Evolutionary conservation across 2,113 vertebrate species (phyloP).

Genomic region (Alligator sinensis): DNA sequence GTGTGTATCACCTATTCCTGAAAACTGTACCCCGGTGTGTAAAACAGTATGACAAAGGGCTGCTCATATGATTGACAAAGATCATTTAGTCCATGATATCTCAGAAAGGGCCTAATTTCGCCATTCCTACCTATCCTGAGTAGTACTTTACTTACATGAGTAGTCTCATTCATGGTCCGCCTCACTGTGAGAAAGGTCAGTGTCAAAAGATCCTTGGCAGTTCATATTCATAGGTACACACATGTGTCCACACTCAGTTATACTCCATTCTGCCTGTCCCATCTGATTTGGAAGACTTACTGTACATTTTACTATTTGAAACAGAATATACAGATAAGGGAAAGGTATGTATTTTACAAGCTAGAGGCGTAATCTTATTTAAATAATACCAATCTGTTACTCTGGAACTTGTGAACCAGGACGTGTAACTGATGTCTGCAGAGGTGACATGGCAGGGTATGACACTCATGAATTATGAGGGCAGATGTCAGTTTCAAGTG

Average conservation of each 20-base stretch:
- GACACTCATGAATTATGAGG: constrained; percentile 70
- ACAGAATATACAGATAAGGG: background rate
- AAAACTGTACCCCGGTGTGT: background rate
- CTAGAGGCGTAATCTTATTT: background rate
- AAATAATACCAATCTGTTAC: constrained; percentile 10
- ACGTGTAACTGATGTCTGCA: constrained; percentile 63
- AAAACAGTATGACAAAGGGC: background rate
- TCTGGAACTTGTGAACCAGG: constrained; percentile 16
- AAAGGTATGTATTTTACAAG: background rate
- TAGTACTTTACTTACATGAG: fast-evolving
- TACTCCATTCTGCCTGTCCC: fast-evolving
- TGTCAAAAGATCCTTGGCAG: fast-evolving
- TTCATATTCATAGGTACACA: background rate
- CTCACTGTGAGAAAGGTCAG: background rate
- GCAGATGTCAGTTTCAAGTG: constrained; percentile 79
- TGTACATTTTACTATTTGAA: background rate
- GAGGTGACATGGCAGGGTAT: constrained; percentile 70
- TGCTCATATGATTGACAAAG: fast-evolving
- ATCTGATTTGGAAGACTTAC: background rate
- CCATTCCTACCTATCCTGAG: fast-evolving
- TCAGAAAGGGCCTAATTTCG: background rate
- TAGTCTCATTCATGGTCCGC: fast-evolving
- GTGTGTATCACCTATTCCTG: background rate
- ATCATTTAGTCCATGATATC: background rate
- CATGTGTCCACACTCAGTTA: background rate